Base-by-base conservation (phyloP, 92 coral and sea anemone genomes). In the Meandrina meandrites region DNA sequence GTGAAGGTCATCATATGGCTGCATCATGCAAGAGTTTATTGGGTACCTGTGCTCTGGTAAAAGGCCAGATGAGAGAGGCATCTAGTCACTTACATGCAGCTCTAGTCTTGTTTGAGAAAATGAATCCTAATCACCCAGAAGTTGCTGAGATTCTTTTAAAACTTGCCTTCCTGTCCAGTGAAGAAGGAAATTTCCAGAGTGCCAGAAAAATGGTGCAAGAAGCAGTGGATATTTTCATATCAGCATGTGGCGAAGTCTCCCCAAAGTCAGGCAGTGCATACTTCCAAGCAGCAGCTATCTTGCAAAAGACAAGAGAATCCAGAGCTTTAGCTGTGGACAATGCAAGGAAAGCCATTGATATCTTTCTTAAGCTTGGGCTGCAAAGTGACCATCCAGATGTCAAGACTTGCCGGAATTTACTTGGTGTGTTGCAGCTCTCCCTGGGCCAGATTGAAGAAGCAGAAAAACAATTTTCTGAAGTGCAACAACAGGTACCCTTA, bases 161-260 rank as follows among this genome's bases (percentile, higher is more conserved):
- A 64, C 1, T 85, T 75, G 81, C 88, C 5, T 1, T 6, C 8
- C 17, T 76, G 27, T 31, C 60, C 13, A 12, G 40, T 40, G 76
- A 76, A 58, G 86, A 70, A 21, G 82, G 88, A 36, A 76, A 76
- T 16, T 18, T 40, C 4, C 56, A 57, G 24, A 16, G 13, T 58
- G 88, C 75, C 47, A 42, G 47, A 45, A 54, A 58, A 11, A 60
- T 57, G 4, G 0, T 58, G 18, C 35, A 76, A 32, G 42, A 60
- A 45, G 81, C 88, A 76, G 1, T 75, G 50, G 62, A 30, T n/a
- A 76, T 58, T 42, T 42, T 76, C 31, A 64, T 4, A 4, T 16
- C 24, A 14, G 28, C 45, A 45, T 85, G 81, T 85, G 88, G 88
- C 28, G 71, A 76, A 50, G 32, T 18, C 45, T 85, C 88, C 5